Evolutionary conservation across 2,113 vertebrate genomes (phyloP), one percentile per base, ranked within the genome.

Genomic region (Scophthalmus maximus): DNA sequence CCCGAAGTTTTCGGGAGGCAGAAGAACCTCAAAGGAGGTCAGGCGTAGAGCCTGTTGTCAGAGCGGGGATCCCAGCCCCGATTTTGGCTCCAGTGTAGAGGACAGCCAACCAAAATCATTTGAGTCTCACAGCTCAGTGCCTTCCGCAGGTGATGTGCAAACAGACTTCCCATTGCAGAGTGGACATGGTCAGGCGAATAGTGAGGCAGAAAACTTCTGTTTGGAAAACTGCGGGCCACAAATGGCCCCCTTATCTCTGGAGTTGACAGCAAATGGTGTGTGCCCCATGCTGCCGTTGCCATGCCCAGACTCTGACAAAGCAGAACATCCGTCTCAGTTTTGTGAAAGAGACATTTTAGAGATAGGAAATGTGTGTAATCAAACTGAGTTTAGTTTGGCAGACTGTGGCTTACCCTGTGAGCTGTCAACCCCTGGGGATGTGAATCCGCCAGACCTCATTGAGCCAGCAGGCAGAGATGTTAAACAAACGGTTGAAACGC

Each of bases 1-100:
- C 70, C 95, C 95, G 50, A 98, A 95, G 82, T 97, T 96, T 88
- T 92, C 91, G 46, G 93, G 95, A 51, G 88, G 89, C 27, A 92
- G 93, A 40, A 68, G 61, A 38, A 85, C 84, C 29, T 73, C 89
- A 12, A 89, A 76, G 26, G 92, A 92, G 75, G 92, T 79, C 69
- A 82, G 84, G n/a, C 85, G 78, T 29, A 93, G 90, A 82, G 88
- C 82, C 4, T 90, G 87, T 32, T 89, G 90, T 71, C 78, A 10
- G 49, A 84, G 26, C 5, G 76, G 2, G 25, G 60, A 78, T 32
- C 49, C 71, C 11, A 32, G 58, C 29, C 47, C 42, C 29, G 61
- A 67, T 50, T 44, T 66, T 36, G 50, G 58, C 69, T 55, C 91
- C 50, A 2, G 6, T 65, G 25, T 0, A 52, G 81, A 42, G 59